A percentile compares a stretch with the other conserved stretches of the same genome.
Conservation (phyloP, 2,888 invertebrate genomes). For the Drosophila nr. fundita region DNA sequence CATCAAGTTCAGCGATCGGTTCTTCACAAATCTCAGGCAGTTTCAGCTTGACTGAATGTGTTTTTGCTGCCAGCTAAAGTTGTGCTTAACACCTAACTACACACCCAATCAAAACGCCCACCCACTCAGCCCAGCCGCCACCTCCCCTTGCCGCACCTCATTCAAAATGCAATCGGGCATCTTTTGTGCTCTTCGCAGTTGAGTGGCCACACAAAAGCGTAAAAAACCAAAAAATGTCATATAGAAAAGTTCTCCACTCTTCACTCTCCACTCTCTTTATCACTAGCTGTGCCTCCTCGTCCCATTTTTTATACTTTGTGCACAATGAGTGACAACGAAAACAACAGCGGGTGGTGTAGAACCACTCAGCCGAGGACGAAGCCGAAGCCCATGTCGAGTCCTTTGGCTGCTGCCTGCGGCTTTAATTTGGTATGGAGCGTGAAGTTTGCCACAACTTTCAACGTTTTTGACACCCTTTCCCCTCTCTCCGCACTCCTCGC, state of each 20-base stretch:
- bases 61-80: conserved; percentile 59
- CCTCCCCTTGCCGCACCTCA: conserved; percentile 24
- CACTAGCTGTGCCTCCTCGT: conserved; percentile 20
- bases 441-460: conserved; percentile 76
- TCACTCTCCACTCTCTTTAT: background rate
- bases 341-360: conserved; percentile 77
- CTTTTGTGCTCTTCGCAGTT: conserved; percentile 83
- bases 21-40: conserved; percentile 2
- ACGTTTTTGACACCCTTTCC: conserved; percentile 50
- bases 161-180: conserved; percentile 71
- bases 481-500: conserved; percentile 29
- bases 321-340: conserved; percentile 80
- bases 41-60: conserved; percentile 79
- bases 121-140: conserved; percentile 2
- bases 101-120: conserved; percentile 1
- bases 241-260: conserved; percentile 57
- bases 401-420: conserved; percentile 64
- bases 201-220: conserved; percentile 83
- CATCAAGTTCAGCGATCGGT: background rate
- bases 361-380: conserved; percentile 54
- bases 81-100: conserved; percentile 6
- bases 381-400: conserved; percentile 19
- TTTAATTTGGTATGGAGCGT: conserved; percentile 76
- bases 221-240: conserved; percentile 73
- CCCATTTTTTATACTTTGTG: conserved; percentile 52